Evolutionary conservation across 35 echinoderm and acorn worm species (phyloP), one percentile per base, ranked within the genome.

Genomic region (Diadema setosum): DNA sequence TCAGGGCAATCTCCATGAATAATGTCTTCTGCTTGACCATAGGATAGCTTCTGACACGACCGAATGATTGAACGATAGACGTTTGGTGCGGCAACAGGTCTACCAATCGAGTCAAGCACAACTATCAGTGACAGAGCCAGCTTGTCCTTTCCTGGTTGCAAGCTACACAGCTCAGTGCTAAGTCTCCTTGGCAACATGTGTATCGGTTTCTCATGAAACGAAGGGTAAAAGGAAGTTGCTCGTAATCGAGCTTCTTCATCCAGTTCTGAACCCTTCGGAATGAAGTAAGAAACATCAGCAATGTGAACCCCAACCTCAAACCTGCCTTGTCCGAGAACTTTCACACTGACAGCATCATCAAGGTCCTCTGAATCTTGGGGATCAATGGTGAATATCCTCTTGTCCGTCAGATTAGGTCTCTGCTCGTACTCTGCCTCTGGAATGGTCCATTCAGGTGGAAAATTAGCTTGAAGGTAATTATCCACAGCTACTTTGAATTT

Each of bases 221-320:
- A 43, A 23, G 87, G 57, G 44, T 91, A 92, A 24, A 94, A 94
- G 7, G 96, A 89, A 20, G 82, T 91, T 15, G 85, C 92, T 45
- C 89, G 84, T 29, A 45, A 55, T 31, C 55, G 46, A 36, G 92
- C 96, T 42, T 92, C 93, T 25, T 75, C 64, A 46, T 98, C 96
- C 15, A 92, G 29, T 5, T 26, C 21, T 12, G 45, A 74, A 41
- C 60, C 85, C 48, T 85, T 81, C 4, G 25, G 1, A 0, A 98
- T 84, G 34, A 94, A 98, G 88, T 59, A 98, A 33, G 89, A 82
- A 2, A 98, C 96, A 89, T 98, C 96, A 7, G 96, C 88, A 36
- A 98, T 98, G 83, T 98, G 96, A 32, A 98, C 82, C 3, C 96
- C 96, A 42, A 98, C 90, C 48, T 45, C 42, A 32, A 81, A 92